Evolutionary conservation across 2,888 invertebrate genomes (phyloP).

Genomic region (Troilus luridus): DNA sequence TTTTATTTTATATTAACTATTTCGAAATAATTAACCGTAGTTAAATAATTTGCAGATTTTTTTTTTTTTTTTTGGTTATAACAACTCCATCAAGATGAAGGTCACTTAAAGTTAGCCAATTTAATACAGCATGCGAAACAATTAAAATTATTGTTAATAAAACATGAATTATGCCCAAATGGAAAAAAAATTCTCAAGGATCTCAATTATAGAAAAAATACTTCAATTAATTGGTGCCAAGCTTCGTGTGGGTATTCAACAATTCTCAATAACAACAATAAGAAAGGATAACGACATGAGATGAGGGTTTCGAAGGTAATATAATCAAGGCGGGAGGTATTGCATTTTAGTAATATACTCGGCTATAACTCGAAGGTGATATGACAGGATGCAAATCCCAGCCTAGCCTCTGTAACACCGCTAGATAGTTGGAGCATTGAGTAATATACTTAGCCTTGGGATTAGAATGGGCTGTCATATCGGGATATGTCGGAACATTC

Average conservation of each 20-base stretch:
- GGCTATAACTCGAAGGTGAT: neutral
- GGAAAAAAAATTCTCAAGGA: neutral
- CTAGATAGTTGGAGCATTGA: neutral
- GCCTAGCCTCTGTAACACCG: neutral
- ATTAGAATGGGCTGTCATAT: neutral
- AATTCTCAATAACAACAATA: neutral
- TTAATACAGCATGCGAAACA: neutral
- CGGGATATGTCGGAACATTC: neutral
- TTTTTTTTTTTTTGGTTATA: no score
- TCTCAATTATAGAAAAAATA: neutral
- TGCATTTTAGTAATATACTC: neutral
- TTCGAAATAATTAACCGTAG: no score
- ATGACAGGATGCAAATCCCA: neutral
- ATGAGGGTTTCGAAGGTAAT: neutral
- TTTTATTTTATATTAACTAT: no score
- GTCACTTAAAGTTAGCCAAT: neutral
- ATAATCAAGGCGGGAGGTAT: neutral
- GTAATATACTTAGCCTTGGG: neutral
- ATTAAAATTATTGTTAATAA: neutral
- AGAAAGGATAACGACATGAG: neutral
- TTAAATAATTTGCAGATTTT: no score
- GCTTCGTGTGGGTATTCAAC: neutral
- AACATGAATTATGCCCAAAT: neutral
- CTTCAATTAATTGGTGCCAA: neutral
- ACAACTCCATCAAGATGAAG: neutral